Evolutionary conservation across 2,797 vertebrate genomes (phyloP).

Genomic region (Sandelia bainsii): DNA sequence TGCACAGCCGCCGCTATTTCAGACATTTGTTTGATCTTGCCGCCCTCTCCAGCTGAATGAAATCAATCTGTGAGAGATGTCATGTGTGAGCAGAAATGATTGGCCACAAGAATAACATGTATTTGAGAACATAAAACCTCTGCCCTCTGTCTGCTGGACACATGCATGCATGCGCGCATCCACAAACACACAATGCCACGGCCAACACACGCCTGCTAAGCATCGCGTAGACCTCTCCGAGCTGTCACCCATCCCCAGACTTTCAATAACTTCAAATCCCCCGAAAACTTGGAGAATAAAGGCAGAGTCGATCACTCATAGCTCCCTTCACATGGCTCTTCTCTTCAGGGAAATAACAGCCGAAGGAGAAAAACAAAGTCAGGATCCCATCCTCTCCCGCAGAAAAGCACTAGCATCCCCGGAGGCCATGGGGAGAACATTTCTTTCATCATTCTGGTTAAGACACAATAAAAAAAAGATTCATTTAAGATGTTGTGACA

Average conservation of each 20-base stretch:
- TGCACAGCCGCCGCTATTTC: constrained; percentile 46
- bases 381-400: constrained; percentile 70
- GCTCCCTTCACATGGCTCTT: constrained; percentile 60
- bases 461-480: constrained; percentile 70
- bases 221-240: constrained; percentile 65
- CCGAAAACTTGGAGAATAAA: constrained; percentile 77
- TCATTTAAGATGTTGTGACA: constrained; percentile 70
- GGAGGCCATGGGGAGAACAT: constrained; percentile 61
- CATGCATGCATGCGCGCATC: neutral
- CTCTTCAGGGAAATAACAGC: constrained; percentile 82
- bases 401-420: constrained; percentile 56
- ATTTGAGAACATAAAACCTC: constrained; percentile 54
- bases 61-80: constrained; percentile 75
- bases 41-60: constrained; percentile 75
- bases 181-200: constrained; percentile 18
- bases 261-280: constrained; percentile 83
- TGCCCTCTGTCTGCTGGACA: constrained; percentile 42
- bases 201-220: constrained; percentile 51
- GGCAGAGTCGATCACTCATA: constrained; percentile 80
- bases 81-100: constrained; percentile 75
- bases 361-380: constrained; percentile 80
- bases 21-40: constrained; percentile 78
- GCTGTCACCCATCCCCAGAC: constrained; percentile 74
- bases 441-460: constrained; percentile 71
- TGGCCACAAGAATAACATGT: constrained; percentile 64